phyloP scores from a whole-genome alignment of 2,888 invertebrate species.

The Oxytorus armatus region DNA sequence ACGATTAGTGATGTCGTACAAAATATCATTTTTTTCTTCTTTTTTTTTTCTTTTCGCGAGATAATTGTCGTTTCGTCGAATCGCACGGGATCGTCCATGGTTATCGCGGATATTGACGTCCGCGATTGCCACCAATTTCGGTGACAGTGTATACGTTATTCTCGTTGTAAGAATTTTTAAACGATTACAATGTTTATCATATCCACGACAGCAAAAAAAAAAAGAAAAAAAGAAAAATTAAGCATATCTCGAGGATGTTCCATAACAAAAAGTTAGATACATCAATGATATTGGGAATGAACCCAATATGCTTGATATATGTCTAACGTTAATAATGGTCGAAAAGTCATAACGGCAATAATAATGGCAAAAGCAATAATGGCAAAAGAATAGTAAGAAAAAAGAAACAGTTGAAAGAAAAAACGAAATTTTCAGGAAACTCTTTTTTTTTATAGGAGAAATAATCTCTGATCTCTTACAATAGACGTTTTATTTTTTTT shows the following conservation, averaged over 20 bases:
- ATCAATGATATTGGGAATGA: too few relatives aligned
- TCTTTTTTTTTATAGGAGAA: too few relatives aligned
- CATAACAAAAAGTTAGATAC: not conserved
- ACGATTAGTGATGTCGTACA: slow-evolving; percentile 23
- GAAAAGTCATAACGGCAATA: too few relatives aligned
- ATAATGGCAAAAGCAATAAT: too few relatives aligned
- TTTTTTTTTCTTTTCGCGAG: slow-evolving; percentile 57
- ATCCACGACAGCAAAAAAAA: too few relatives aligned
- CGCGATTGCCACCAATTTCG: slow-evolving; percentile 70
- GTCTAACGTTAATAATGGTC: too few relatives aligned
- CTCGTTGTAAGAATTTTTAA: slow-evolving; percentile 72
- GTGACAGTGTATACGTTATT: slow-evolving; percentile 79
- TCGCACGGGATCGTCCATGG: slow-evolving; percentile 71
- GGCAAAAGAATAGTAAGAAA: too few relatives aligned
- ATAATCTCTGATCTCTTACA: too few relatives aligned
- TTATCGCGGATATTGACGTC: slow-evolving; percentile 64
- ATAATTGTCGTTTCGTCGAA: slow-evolving; percentile 63
- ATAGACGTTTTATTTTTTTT: too few relatives aligned
- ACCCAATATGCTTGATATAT: too few relatives aligned
- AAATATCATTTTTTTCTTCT: not conserved
- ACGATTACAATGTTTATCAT: slow-evolving; percentile 44
- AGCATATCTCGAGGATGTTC: not conserved
- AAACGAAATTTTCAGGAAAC: too few relatives aligned
- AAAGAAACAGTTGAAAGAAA: too few relatives aligned
- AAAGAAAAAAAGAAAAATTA: not conserved